Evolutionary conservation across 1,140 invertebrate genomes (phyloP).

Genomic region (Protaetia brevitarsis): DNA sequence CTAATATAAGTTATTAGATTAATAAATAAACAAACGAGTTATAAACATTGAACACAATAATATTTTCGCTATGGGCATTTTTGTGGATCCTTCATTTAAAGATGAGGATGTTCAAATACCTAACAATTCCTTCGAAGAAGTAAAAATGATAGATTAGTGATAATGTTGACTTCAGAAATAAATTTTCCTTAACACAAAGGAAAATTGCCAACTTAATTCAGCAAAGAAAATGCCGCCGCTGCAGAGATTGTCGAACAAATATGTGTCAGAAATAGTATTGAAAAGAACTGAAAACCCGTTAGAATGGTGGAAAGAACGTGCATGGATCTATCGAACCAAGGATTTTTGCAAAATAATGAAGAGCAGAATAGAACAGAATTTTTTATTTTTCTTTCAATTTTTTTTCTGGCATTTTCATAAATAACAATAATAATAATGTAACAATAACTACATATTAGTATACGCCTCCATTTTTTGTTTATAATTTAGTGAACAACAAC

Average conservation of each 20-base stretch:
- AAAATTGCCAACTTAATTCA: too few relatives aligned
- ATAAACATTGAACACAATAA: slow-evolving; percentile 24
- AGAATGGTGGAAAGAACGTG: slow-evolving; percentile 25
- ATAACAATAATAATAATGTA: too few relatives aligned
- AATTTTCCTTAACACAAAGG: slow-evolving; percentile 19
- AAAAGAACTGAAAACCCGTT: slow-evolving; percentile 26
- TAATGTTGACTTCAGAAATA: slow-evolving; percentile 19
- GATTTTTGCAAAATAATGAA: slow-evolving; percentile 25
- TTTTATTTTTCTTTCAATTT: slow-evolving; percentile 18
- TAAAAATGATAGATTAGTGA: slow-evolving; percentile 24
- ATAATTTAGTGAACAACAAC: neutral
- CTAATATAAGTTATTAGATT: neutral
- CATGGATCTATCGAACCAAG: slow-evolving; percentile 25
- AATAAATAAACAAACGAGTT: slow-evolving; percentile 6
- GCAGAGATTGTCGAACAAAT: slow-evolving; percentile 20
- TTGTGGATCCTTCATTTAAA: slow-evolving; percentile 25
- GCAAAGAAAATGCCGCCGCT: too few relatives aligned
- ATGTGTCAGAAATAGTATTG: slow-evolving; percentile 24
- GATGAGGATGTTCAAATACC: slow-evolving; percentile 25
- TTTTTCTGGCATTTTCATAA: slow-evolving; percentile 1
- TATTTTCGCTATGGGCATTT: slow-evolving; percentile 23
- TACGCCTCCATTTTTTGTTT: neutral
- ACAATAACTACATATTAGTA: too few relatives aligned
- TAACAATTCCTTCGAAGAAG: slow-evolving; percentile 24
- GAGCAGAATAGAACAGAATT: slow-evolving; percentile 25